Evolutionary conservation across 2,888 invertebrate genomes (phyloP), one percentile per base, ranked within the genome.

Genomic region (Creontiades dilutus): DNA sequence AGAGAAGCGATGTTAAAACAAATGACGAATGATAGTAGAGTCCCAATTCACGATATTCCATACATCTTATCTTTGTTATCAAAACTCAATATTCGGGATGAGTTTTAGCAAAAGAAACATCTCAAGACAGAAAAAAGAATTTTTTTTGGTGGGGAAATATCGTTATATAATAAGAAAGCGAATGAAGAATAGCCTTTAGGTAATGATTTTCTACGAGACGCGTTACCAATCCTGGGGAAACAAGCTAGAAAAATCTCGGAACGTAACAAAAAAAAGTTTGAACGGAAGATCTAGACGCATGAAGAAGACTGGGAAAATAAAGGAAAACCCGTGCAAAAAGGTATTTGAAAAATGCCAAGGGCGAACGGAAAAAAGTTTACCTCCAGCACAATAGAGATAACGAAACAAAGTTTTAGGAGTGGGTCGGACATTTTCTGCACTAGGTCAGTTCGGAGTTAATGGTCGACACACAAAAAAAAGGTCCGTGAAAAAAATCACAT

Each of bases 341-440:
- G 82, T 48, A 52, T 47, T 52, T 47, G 82, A 86, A 86, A 85
- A 85, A 61, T 86, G 27, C 68, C 86, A 86, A 86, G 86, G 86
- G 86, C 86, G 76, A 27, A 47, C 68, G 68, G 68, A 75, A 68
- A 85, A 86, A 86, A 86, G 75, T 75, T 86, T 75, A 48, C 47
- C 68, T 75, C 48, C 37, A 75, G 48, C 86, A 86, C 86, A 86
- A 86, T 86, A 68, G 68, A 86, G 86, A 86, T 86, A 86, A 86
- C 86, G 37, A 75, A 86, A 75, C 86, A 86, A 86, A 86, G 75
- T 86, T 86, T 86, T 86, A 75, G 86, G 88, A 88, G 88, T 88
- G 88, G 88, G 88, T 88, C 88, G 88, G 88, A 88, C 88, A 88
- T 88, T 88, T 86, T 88, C 88, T 88, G 88, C 88, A 88, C 88